phyloP scores from a whole-genome alignment of 2,797 vertebrate genomes.

The Harpagifer antarcticus region DNA sequence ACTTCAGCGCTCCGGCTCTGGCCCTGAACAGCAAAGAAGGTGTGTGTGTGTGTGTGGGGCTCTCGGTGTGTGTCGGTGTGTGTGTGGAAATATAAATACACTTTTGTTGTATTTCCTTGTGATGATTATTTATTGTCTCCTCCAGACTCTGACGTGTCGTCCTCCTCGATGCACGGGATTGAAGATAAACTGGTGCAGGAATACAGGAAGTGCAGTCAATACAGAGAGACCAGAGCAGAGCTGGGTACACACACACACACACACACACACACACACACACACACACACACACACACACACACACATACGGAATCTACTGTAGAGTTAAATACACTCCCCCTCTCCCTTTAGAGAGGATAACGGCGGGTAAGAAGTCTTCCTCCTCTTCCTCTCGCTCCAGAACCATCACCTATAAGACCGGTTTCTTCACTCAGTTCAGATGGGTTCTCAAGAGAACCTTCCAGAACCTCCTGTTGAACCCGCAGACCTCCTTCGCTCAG shows the following conservation, averaged over 20 bases:
- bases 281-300: too few relatives aligned
- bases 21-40: slow-evolving; percentile 55
- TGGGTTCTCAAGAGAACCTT: slow-evolving; percentile 93
- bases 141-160: slow-evolving; percentile 36
- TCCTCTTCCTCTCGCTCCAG: slow-evolving; percentile 43
- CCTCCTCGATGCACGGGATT: slow-evolving; percentile 62
- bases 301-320: too few relatives aligned
- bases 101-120: background rate
- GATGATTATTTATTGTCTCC: background rate
- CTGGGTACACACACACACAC: slow-evolving; percentile 64
- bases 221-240: slow-evolving; percentile 80
- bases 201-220: slow-evolving; percentile 82
- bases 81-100: too few relatives aligned
- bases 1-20: slow-evolving; percentile 81
- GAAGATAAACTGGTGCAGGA: slow-evolving; percentile 86
- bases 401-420: slow-evolving; percentile 88
- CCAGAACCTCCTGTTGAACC: slow-evolving; percentile 91
- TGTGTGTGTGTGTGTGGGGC: background rate
- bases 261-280: too few relatives aligned
- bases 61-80: too few relatives aligned
- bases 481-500: slow-evolving; percentile 94
- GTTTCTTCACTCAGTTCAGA: slow-evolving; percentile 92
- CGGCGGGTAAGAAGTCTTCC: slow-evolving; percentile 52
- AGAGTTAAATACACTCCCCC: background rate
- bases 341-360: slow-evolving; percentile 72